Evolutionary conservation across 2,113 vertebrate genomes (phyloP), one percentile per base, ranked within the genome.

Genomic region (Ariopsis seemanni): DNA sequence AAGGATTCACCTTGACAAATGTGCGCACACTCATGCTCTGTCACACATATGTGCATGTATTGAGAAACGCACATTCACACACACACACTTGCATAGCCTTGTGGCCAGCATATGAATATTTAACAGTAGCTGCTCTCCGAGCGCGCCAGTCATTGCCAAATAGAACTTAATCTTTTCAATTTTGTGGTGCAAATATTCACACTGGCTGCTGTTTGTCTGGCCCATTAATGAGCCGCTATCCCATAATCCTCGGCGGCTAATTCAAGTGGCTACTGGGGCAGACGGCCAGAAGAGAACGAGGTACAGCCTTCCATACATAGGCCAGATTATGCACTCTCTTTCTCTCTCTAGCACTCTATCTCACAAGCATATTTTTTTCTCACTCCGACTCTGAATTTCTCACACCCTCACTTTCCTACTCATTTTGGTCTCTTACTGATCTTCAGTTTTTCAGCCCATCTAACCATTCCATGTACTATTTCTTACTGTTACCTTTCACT

Each of bases 91-190:
- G 89, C 80, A 88, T 89, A 91, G 95, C 96, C 95, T 95, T 95
- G 96, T 95, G 95, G 91, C 92, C 96, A 92, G 94, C 95, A 96
- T 97, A 98, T 98, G 97, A 98, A 99, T 99, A 99, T 99, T 97
- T 97, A 99, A 97, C 96, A 97, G 97, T 98, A 97, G 97, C 97
- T 97, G 97, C 97, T 97, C 95, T 94, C 95, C 93, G 96, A 93
- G 95, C 94, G 92, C 94, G 94, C 97, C 97, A 97, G 97, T 98
- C 97, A 97, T 98, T 96, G 96, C 97, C 97, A 99, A 99, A 99
- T 98, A 98, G 97, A 96, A 97, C 97, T 97, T 99, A 98, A 99
- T 99, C 97, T 99, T 98, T 99, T 98, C 98, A 98, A 99, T 99
- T 99, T 99, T 97, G 97, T 96, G 97, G 97, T 97, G 97, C 97